These are phyloP conservation scores for Micromussa lordhowensis DNA, from an alignment of 92 coral and sea anemone genomes.

Conservation along the genomic window DNA sequence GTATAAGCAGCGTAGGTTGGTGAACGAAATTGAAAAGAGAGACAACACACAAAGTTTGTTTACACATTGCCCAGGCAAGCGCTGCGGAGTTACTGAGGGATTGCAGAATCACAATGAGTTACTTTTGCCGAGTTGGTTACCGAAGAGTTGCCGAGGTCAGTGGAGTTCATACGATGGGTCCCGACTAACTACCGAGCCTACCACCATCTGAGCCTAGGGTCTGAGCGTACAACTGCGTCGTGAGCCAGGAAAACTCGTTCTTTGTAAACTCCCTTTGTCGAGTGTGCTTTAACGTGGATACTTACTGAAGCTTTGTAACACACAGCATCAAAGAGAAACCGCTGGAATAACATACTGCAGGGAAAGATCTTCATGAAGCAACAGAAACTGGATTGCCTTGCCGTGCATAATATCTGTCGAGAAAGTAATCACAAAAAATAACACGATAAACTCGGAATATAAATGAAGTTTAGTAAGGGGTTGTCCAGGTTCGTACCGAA, in stretches of 20 bases:
- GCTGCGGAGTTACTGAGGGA: too few species aligned
- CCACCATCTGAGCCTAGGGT: neutral
- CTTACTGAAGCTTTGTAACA: neutral
- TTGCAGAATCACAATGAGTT: too few species aligned
- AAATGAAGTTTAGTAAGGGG: neutral
- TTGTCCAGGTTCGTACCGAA: neutral
- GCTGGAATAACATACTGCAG: slow-evolving; percentile 97
- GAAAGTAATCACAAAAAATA: neutral
- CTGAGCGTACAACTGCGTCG: neutral
- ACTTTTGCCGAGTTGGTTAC: neutral
- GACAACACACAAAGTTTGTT: too few species aligned
- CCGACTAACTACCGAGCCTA: neutral
- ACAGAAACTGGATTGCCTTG: slow-evolving; percentile 93
- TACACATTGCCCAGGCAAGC: too few species aligned
- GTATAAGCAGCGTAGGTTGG: too few species aligned
- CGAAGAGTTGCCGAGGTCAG: neutral
- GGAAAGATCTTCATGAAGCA: slow-evolving; percentile 93
- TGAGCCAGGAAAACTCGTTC: neutral
- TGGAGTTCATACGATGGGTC: neutral
- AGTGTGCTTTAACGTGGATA: neutral
- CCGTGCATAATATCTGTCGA: slow-evolving; percentile 87
- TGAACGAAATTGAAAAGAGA: too few species aligned
- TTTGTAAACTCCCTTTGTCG: neutral
- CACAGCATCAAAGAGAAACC: slow-evolving; percentile 47
- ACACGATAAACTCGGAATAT: neutral